phyloP scores from a whole-genome alignment of 2,888 invertebrate species.

The Drosophila incognita region DNA sequence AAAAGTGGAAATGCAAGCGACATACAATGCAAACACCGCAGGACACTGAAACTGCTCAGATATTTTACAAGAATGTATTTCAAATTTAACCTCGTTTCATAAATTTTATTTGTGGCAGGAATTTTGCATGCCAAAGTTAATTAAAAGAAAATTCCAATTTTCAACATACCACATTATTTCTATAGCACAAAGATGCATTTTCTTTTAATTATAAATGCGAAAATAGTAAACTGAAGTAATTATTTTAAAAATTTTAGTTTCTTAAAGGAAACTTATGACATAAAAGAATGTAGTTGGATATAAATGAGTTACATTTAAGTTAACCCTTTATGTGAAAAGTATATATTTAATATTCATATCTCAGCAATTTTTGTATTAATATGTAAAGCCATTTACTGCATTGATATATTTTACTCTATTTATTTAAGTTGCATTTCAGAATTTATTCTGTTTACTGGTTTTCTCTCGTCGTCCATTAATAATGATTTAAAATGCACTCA shows the following conservation, averaged over 20 bases:
- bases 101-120: constrained; percentile 23
- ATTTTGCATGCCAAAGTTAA: constrained; percentile 34
- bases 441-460: constrained; percentile 48
- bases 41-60: constrained; percentile 32
- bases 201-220: not conserved
- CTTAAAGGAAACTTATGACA: not conserved
- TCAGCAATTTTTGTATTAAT: not conserved
- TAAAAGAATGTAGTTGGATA: not conserved
- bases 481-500: constrained; percentile 60
- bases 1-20: constrained; percentile 19
- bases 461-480: constrained; percentile 48
- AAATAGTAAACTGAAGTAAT: not conserved
- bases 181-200: not conserved
- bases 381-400: constrained; percentile 15
- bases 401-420: constrained; percentile 32
- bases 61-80: constrained; percentile 36
- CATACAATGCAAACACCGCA: constrained; percentile 27
- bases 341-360: not conserved
- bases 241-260: not conserved
- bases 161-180: not conserved
- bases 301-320: not conserved
- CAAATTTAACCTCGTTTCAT: constrained; percentile 32
- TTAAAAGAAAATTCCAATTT: constrained; percentile 40
- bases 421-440: constrained; percentile 40
- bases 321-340: not conserved